Conservation (phyloP, 2,113 vertebrate genomes). For the Colaptes auratus region DNA sequence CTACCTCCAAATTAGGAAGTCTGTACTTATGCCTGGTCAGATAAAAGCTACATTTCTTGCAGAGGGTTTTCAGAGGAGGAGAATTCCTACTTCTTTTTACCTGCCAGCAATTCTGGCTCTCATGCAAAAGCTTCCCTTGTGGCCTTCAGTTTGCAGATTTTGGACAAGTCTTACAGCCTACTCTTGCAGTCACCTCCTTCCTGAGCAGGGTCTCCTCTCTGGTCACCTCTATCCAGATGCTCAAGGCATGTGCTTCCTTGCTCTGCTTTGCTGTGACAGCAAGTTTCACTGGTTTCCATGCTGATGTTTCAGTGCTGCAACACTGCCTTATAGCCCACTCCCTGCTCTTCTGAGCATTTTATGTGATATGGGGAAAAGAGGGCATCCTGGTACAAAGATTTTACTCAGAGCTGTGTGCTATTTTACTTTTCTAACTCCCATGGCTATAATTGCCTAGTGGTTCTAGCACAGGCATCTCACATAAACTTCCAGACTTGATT, state of each 20-base stretch:
- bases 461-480: not conserved
- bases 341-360: not conserved
- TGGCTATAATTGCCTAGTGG: not conserved
- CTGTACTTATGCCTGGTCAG: not conserved
- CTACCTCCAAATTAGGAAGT: not conserved
- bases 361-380: not conserved
- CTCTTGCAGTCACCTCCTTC: accelerated
- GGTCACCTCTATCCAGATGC: not conserved
- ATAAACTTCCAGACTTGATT: not conserved
- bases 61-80: not conserved
- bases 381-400: not conserved
- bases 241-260: not conserved
- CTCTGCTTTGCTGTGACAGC: not conserved
- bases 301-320: not conserved
- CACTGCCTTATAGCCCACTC: not conserved
- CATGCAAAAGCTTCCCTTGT: not conserved
- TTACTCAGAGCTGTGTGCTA: not conserved
- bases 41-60: not conserved
- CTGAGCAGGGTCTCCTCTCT: not conserved
- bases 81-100: not conserved
- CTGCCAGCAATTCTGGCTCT: not conserved
- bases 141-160: not conserved
- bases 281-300: not conserved
- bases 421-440: not conserved
- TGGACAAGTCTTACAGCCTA: not conserved